Base-by-base conservation (phyloP, 1,140 invertebrate genomes). In the Heliconius congener region DNA sequence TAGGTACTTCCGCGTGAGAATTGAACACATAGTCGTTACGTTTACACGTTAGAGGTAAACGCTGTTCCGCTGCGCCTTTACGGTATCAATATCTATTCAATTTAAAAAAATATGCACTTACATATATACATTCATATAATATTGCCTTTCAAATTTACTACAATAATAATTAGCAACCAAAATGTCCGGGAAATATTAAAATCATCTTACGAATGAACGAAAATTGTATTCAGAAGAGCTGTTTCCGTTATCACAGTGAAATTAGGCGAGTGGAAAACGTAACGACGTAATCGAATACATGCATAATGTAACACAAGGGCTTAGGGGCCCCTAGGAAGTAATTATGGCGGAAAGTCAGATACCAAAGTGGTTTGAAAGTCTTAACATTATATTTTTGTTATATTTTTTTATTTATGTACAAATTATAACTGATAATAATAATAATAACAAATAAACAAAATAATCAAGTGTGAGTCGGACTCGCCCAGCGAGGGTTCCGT, bases 201-300 rank as follows among this genome's bases (percentile, higher is more conserved):
- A 66, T 66, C 23, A 66, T 30, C 60, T 66, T 6, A 66, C 60
- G 23, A 30, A 30, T 66, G 60, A 66, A 66, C 13, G 60, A 66
- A 16, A 66, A 66, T 66, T 11, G 27, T 66, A 30, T 66, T 30
- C 27, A 66, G 60, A 66, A 66, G 60, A 66, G 60, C 71, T 27
- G 71, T 72, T 72, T 42, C 37, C 71, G 71, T 72, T 72, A 72
- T 42, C 34, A 72, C 23, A 30, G 37, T 30, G 75, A 37, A 79
- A 70, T 74, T 66, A 74, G 73, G 76, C 71, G 76, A 78, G 76
- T 73, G 77, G 23, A 76, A 74, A 79, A 73, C 42, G 57, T 76
- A 71, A 76, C 34, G 72, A 70, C 27, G 77, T 79, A 66, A 79
- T 70, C 57, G 19, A 74, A 79, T 78, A 74, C 77, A 79, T 73